These are phyloP conservation scores for Erythrocebus patas DNA, from an alignment of 2,113 vertebrate species.

Conservation along the genomic window DNA sequence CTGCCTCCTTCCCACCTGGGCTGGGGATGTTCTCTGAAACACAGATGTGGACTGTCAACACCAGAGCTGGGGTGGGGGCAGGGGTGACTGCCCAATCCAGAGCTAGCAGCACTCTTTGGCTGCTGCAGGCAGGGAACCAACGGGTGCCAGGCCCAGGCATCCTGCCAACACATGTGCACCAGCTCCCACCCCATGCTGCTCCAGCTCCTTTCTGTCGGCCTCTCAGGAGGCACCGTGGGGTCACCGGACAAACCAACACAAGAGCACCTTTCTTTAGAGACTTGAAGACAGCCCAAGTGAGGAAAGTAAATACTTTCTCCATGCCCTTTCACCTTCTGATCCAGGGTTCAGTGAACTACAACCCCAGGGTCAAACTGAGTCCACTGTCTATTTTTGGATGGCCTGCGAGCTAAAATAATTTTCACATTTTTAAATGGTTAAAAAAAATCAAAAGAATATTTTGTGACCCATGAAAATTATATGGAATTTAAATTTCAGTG, in stretches of 20 bases:
- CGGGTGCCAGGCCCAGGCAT: not conserved
- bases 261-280: not conserved
- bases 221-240: not conserved
- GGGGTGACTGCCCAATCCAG: not conserved
- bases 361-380: not conserved
- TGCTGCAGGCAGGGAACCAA: not conserved
- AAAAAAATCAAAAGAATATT: slow-evolving; percentile 9
- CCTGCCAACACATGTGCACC: fast-evolving
- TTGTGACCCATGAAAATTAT: not conserved
- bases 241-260: not conserved
- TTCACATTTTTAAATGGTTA: not conserved
- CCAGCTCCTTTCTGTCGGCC: not conserved
- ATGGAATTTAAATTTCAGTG: not conserved
- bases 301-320: not conserved
- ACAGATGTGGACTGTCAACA: not conserved
- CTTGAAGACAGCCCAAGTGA: not conserved
- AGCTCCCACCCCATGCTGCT: not conserved
- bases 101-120: not conserved
- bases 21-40: slow-evolving; percentile 73
- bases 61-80: not conserved
- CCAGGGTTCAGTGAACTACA: not conserved
- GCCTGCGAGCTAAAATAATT: not conserved
- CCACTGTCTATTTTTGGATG: not conserved
- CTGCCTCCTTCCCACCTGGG: slow-evolving; percentile 81
- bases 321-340: not conserved